Evolutionary conservation across 2,888 invertebrate genomes (phyloP), one percentile per base, ranked within the genome.

Genomic region (Zygaena filipendulae): DNA sequence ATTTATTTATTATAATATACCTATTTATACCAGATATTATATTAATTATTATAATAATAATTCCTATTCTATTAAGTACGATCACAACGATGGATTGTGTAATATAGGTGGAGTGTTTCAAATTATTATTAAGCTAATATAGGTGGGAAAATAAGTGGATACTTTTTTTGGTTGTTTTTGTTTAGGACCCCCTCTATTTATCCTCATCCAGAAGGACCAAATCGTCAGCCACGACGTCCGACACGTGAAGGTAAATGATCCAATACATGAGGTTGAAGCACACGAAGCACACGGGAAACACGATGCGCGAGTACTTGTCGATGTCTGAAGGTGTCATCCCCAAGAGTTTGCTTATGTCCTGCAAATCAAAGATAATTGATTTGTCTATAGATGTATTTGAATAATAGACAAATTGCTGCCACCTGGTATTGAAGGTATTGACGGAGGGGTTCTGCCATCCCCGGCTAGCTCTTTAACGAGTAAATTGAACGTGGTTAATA

Each of bases 251-350:
- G 71, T 95, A 95, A 63, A 95, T 95, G 75, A 95, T 95, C 95
- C 95, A 95, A 82, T 95, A 95, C 95, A 95, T 95, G 51, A 95
- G 87, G 82, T 98, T 98, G 86, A 98, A 98, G 81, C 97, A 92
- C 45, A 97, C 92, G 84, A 98, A 98, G 82, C 97, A 94, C 55
- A 97, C 93, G 30, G 98, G 98, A 75, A 99, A 99, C 57, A 97
- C 91, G 75, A 97, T 95, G 60, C 98, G 89, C 39, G 97, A 97
- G 74, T 97, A 97, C 82, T 97, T 97, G 87, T 98, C 98, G 77
- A 98, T 98, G 81, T 96, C 97, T 67, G 96, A 96, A 35, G 96
- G 96, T 53, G 95, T 95, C 70, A 95, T 91, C 55, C 92, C 93
- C 77, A 91, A 86, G 51, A 94, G 83, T 74, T 93, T 93, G 85